phyloP scores from a whole-genome alignment of 1,140 invertebrate genomes.

The Drosophila arizonae region DNA sequence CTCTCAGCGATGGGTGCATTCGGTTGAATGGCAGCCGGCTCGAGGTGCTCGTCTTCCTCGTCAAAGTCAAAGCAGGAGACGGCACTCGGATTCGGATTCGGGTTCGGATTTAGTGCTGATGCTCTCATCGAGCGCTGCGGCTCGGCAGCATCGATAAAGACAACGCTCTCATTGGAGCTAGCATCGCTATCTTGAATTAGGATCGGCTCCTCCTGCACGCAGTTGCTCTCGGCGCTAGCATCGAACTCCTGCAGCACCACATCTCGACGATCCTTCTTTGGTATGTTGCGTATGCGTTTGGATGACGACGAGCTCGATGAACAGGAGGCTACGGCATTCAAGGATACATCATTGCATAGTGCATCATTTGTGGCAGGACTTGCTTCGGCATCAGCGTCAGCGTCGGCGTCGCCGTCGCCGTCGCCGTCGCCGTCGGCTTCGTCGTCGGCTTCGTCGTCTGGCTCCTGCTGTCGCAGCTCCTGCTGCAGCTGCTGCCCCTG shows the following conservation, averaged over 20 bases:
- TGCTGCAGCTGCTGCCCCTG: background rate
- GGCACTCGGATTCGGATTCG: background rate
- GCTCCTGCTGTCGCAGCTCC: background rate
- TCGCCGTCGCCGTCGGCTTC: no score
- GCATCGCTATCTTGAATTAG: constrained; percentile 68
- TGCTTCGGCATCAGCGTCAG: background rate
- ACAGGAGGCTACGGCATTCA: background rate
- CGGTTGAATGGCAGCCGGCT: background rate
- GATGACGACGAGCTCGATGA: constrained; percentile 7
- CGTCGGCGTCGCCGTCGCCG: background rate
- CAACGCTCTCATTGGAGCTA: constrained; percentile 65
- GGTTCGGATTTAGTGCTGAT: background rate
- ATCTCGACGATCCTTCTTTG: constrained; percentile 79
- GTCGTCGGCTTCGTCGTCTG: background rate
- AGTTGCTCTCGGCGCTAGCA: background rate
- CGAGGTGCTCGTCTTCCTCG: constrained; percentile 55
- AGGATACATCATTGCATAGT: background rate
- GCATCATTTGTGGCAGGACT: background rate
- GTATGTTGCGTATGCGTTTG: constrained; percentile 74
- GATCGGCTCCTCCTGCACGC: constrained; percentile 46
- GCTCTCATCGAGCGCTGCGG: background rate
- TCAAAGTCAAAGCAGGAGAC: constrained; percentile 63
- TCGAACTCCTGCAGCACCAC: constrained; percentile 61
- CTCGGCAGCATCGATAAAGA: constrained; percentile 57
- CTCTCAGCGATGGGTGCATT: constrained; percentile 2